Evolutionary conservation across 2,113 vertebrate genomes (phyloP).

Genomic region (Notothenia coriiceps): DNA sequence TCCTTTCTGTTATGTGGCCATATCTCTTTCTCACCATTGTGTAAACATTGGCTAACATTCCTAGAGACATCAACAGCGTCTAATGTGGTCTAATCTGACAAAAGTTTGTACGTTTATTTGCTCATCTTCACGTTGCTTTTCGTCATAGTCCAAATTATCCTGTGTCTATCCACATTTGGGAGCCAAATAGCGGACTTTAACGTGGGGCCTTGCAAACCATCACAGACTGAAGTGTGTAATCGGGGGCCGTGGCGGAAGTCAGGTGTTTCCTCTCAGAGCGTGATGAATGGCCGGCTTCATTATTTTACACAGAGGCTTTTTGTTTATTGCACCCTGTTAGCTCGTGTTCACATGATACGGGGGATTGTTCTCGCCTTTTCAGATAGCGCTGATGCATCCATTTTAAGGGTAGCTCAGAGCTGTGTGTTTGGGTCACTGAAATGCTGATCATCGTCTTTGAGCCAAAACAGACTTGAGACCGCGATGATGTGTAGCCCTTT

Average conservation of each 20-base stretch:
- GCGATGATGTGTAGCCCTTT: slow-evolving; percentile 55
- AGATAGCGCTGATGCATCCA: slow-evolving; percentile 51
- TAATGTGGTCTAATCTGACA: slow-evolving; percentile 94
- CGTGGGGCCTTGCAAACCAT: slow-evolving; percentile 96
- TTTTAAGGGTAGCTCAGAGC: slow-evolving; percentile 65
- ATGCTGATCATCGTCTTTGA: slow-evolving; percentile 66
- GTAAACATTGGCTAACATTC: slow-evolving; percentile 93
- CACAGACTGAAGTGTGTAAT: slow-evolving; percentile 62
- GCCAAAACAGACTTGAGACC: slow-evolving; percentile 61
- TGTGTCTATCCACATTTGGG: slow-evolving; percentile 91
- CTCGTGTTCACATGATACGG: slow-evolving; percentile 21
- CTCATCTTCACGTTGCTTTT: slow-evolving; percentile 98
- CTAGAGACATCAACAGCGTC: slow-evolving; percentile 93
- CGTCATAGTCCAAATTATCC: slow-evolving; percentile 97
- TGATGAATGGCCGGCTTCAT: slow-evolving; percentile 26
- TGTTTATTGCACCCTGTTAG: slow-evolving; percentile 34
- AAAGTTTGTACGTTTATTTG: slow-evolving; percentile 93
- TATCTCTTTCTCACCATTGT: slow-evolving; percentile 94
- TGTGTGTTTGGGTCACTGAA: slow-evolving; percentile 71
- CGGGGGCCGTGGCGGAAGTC: background rate
- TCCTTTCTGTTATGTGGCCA: slow-evolving; percentile 92
- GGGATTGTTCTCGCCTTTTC: slow-evolving; percentile 7
- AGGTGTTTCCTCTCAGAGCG: background rate
- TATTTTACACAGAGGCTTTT: slow-evolving; percentile 15
- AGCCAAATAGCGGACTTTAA: slow-evolving; percentile 92